Percentiles rank a stretch among this genome's conserved stretches.
These are phyloP conservation scores for Naja naja DNA, from an alignment of 2,113 vertebrate genomes.

Conservation along the genomic window DNA sequence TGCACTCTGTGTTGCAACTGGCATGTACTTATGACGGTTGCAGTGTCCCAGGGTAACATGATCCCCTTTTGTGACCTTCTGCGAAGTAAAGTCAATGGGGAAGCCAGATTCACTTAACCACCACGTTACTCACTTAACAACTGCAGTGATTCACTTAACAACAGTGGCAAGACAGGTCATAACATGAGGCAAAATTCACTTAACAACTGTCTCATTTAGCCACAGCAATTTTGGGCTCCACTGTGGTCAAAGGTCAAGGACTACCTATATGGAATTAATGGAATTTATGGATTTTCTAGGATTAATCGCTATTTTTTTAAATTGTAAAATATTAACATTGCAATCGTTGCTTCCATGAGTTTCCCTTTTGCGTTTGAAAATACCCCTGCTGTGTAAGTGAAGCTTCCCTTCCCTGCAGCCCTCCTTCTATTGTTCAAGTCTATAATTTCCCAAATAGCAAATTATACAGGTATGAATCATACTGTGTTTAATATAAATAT, in stretches of 20 bases:
- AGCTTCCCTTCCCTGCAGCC: conserved; percentile 24
- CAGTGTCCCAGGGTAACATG: no score
- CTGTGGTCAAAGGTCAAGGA: background rate
- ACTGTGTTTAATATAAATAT: conserved; percentile 47
- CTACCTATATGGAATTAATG: background rate
- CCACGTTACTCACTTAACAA: no score
- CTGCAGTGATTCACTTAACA: no score
- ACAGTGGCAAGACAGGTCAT: background rate
- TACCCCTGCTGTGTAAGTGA: background rate
- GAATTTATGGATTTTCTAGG: background rate
- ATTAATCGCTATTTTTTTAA: background rate
- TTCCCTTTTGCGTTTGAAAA: background rate
- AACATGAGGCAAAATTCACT: background rate
- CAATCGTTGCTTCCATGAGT: background rate
- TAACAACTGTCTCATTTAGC: background rate
- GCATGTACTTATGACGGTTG: no score
- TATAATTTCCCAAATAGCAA: conserved; percentile 63
- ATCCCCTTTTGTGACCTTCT: background rate
- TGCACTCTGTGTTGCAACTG: no score
- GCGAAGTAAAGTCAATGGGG: background rate
- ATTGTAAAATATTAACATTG: background rate
- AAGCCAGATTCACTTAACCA: background rate
- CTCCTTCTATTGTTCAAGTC: conserved; percentile 29
- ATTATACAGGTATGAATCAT: conserved; percentile 58
- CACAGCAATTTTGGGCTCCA: background rate